These are phyloP conservation scores for Ginglymostoma cirratum DNA, from an alignment of 2,113 vertebrate species.

Conservation along the genomic window DNA sequence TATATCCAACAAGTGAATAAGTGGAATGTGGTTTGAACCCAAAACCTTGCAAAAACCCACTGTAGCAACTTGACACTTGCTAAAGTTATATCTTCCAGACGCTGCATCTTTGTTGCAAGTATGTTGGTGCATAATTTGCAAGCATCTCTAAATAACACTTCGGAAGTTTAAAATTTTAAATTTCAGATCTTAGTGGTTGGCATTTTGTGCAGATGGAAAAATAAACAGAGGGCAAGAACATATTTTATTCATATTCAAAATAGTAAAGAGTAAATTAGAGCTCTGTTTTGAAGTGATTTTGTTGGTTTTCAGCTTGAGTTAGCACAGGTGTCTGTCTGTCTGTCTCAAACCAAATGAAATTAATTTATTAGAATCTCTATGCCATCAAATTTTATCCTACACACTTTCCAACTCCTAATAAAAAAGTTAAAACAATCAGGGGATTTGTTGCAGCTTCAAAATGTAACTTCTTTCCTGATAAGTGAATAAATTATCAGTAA, in stretches of 20 bases:
- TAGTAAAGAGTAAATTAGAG: neutral
- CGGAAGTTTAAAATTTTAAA: neutral
- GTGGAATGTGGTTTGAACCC: neutral
- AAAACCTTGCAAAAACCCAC: neutral
- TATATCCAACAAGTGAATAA: too few species aligned
- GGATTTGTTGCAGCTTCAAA: neutral
- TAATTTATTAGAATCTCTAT: neutral
- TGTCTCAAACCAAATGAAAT: neutral
- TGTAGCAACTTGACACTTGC: neutral
- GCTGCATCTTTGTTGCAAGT: neutral
- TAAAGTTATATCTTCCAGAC: neutral
- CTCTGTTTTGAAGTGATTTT: neutral
- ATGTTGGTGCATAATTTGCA: neutral
- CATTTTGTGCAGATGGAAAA: too few species aligned
- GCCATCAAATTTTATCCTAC: neutral
- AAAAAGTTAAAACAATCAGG: neutral
- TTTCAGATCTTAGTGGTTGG: neutral
- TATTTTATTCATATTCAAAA: neutral
- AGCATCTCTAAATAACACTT: neutral
- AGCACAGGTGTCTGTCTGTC: neutral
- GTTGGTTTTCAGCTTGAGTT: neutral
- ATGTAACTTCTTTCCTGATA: neutral
- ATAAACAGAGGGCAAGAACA: too few species aligned
- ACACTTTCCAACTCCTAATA: neutral
- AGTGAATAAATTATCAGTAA: neutral